These are phyloP conservation scores for Dasyurus viverrinus DNA, from an alignment of 2,113 vertebrate species.

Conservation along the genomic window DNA sequence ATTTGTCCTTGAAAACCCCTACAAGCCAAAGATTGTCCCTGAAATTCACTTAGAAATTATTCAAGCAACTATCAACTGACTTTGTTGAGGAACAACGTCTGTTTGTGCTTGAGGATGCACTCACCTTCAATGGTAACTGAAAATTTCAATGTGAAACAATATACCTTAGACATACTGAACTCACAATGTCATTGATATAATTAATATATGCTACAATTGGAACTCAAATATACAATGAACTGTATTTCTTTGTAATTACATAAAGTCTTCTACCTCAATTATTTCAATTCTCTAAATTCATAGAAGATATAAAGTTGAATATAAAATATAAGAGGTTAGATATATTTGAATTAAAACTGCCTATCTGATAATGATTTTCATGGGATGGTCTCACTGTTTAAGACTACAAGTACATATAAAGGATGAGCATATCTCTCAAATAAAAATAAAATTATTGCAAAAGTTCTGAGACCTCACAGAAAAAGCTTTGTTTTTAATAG, in stretches of 20 bases:
- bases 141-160: slow-evolving; percentile 52
- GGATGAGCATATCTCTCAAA: not conserved
- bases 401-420: not conserved
- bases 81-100: slow-evolving; percentile 25
- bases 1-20: not conserved
- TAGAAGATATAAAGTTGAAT: slow-evolving; percentile 33
- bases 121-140: not conserved
- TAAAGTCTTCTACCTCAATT: not conserved
- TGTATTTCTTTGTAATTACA: slow-evolving; percentile 17
- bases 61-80: slow-evolving; percentile 8
- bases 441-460: not conserved
- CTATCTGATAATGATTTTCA: not conserved
- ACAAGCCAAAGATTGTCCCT: too few species aligned
- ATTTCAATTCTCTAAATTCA: slow-evolving; percentile 37
- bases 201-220: slow-evolving; percentile 49
- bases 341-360: slow-evolving; percentile 33
- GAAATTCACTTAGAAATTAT: not conserved
- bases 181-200: slow-evolving; percentile 44
- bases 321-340: slow-evolving; percentile 8
- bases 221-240: slow-evolving; percentile 60
- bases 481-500: not conserved
- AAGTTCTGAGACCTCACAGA: not conserved
- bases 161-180: slow-evolving; percentile 61
- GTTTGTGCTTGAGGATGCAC: not conserved
- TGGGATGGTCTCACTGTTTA: not conserved